A percentile compares a stretch with the other conserved stretches of the same genome.
Conservation (phyloP, 92 coral and sea anemone genomes). For the Scolanthus callimorphus region DNA sequence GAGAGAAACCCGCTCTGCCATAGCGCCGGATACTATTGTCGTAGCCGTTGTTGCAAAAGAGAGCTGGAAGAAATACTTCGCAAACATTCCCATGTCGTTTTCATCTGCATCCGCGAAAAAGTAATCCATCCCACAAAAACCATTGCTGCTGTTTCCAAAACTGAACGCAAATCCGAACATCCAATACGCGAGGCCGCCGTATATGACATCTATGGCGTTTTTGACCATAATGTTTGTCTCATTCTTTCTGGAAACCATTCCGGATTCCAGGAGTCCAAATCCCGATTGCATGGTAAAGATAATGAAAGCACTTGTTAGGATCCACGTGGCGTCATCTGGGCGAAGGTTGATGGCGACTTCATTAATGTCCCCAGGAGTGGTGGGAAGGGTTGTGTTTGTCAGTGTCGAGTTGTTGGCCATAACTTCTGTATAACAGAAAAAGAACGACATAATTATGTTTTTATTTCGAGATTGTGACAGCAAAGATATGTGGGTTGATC, state of each 20-base stretch:
- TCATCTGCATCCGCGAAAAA: slow-evolving; percentile 68
- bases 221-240: slow-evolving; percentile 80
- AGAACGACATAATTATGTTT: too few relatives aligned
- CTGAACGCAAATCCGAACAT: slow-evolving; percentile 79
- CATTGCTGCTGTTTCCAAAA: slow-evolving; percentile 58
- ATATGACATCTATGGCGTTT: slow-evolving; percentile 73
- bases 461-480: too few relatives aligned
- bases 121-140: slow-evolving; percentile 62
- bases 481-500: too few relatives aligned
- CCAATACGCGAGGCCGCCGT: slow-evolving; percentile 82
- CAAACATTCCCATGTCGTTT: slow-evolving; percentile 68
- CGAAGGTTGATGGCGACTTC: slow-evolving; percentile 6
- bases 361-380: neutral
- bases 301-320: slow-evolving; percentile 88
- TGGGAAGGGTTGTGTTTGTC: neutral
- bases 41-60: slow-evolving; percentile 84
- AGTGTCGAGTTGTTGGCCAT: neutral
- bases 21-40: slow-evolving; percentile 80
- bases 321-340: slow-evolving; percentile 96
- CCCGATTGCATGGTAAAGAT: slow-evolving; percentile 98
- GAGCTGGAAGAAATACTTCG: slow-evolving; percentile 79
- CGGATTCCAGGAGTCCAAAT: slow-evolving; percentile 85
- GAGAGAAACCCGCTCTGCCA: slow-evolving; percentile 78
- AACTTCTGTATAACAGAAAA: neutral
- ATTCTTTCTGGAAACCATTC: slow-evolving; percentile 78